Base-by-base conservation (phyloP, 2,113 vertebrate genomes). In the Apodemus sylvaticus region DNA sequence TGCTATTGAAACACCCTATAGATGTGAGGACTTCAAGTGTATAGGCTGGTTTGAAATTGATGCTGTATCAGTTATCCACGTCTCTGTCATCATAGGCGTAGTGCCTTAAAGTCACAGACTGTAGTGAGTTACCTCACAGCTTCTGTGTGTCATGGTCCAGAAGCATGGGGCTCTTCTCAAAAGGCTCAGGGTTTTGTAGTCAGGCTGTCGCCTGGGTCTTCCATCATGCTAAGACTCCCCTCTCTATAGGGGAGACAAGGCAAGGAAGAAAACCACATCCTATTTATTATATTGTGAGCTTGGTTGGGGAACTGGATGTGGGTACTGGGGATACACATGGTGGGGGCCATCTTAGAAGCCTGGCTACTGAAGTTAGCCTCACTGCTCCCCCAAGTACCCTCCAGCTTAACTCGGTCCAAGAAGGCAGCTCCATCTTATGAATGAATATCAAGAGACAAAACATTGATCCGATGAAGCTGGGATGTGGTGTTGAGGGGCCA, bases 381-480 rank as follows among this genome's bases (percentile, higher is more conserved):
- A 1, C 1, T 29, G 3, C 73, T 60, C n/a, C 55, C 91, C 68
- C 78, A 55, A 2, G 42, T 29, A 77, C 20, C 53, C 17, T 60
- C 55, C 22, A 76, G 22, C 1, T 81, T 4, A 10, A 29, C 93
- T 90, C 53, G 66, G 34, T 7, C 81, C 1, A 0, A 2, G 8
- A 74, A 88, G 81, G 31, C 22, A 31, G 16, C 48, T 48, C 5
- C 12, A 14, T 8, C 86, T 39, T 53, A 86, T 66, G 34, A 60
- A 90, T 34, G 19, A 68, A n/a, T 19, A 17, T 93, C 17, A 66
- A 93, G 96, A 90, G 42, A 66, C 48, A 89, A 77, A 66, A 22
- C 64, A 42, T 8, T 24, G 2, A n/a, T 70, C 11, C 0, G 31
- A n/a, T 5, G 31, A 36, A n/a, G 2, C 20, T 55, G 36, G 26